Percentiles rank a stretch among this genome's conserved stretches.
Evolutionary conservation across 2,113 vertebrate genomes (phyloP).

Genomic region (Serilophus lunatus): DNA sequence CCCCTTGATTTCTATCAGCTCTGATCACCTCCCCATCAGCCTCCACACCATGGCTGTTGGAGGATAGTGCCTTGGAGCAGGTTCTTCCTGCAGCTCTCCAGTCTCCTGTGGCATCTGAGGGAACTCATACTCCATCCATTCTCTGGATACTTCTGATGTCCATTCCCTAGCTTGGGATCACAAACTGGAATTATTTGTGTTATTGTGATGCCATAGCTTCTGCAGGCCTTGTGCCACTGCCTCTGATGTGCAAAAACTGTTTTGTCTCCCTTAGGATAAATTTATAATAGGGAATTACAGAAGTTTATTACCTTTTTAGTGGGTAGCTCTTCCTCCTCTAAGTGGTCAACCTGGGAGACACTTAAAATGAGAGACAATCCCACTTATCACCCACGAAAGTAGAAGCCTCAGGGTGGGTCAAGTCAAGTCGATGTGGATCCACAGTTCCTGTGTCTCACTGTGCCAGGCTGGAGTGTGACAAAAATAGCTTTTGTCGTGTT

Average conservation of each 20-base stretch:
- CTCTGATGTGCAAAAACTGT: neutral
- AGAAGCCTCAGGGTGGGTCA: neutral
- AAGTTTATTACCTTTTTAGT: neutral
- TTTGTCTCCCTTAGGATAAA: neutral
- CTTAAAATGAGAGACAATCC: neutral
- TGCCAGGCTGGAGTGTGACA: neutral
- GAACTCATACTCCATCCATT: neutral
- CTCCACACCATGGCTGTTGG: rapidly evolving
- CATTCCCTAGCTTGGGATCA: neutral
- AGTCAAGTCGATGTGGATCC: neutral
- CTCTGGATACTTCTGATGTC: neutral
- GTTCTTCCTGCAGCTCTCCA: neutral
- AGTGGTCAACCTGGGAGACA: neutral
- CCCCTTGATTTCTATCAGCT: neutral
- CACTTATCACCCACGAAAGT: rapidly evolving
- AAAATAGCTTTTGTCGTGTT: neutral
- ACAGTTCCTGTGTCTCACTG: neutral
- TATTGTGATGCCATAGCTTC: neutral
- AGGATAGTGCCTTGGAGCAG: neutral
- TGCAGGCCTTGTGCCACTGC: neutral
- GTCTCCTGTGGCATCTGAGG: neutral
- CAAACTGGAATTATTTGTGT: rapidly evolving
- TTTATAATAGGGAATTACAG: neutral
- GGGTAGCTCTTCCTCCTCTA: neutral
- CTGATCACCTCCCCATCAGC: neutral